Percentiles rank a stretch among this genome's conserved stretches.
Conservation (phyloP, 2,888 invertebrate genomes). For the Lithophane ornitopus region DNA sequence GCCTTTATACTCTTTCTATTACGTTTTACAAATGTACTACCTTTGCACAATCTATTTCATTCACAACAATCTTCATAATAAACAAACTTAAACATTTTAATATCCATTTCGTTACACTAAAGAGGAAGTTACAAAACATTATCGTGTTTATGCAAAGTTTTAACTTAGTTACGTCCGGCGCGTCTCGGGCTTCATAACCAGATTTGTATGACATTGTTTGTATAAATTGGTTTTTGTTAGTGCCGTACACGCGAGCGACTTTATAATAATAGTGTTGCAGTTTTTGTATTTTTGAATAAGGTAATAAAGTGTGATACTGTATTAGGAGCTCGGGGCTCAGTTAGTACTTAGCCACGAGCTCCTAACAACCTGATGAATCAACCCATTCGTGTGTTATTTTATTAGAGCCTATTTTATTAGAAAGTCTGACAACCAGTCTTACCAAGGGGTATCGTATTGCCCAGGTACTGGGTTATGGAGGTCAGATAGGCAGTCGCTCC, state of each 20-base stretch:
- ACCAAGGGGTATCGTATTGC: too few species aligned
- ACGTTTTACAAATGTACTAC: not conserved
- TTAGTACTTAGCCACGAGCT: too few species aligned
- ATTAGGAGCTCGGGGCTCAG: too few species aligned
- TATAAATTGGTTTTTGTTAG: slow-evolving; percentile 64
- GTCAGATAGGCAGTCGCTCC: too few species aligned
- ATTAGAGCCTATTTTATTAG: too few species aligned
- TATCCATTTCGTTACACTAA: slow-evolving; percentile 55
- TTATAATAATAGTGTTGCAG: not conserved
- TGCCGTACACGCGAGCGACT: slow-evolving; percentile 42
- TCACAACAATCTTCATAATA: slow-evolving; percentile 22
- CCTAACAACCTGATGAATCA: too few species aligned
- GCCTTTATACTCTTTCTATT: not conserved
- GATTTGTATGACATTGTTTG: slow-evolving; percentile 64
- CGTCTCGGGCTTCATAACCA: slow-evolving; percentile 53
- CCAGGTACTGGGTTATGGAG: too few species aligned
- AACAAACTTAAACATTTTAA: slow-evolving; percentile 56
- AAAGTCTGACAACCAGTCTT: too few species aligned
- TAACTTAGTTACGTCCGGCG: slow-evolving; percentile 59
- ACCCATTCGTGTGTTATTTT: too few species aligned
- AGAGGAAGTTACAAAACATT: slow-evolving; percentile 60
- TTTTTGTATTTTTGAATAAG: slow-evolving; percentile 14
- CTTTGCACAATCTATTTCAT: slow-evolving; percentile 21
- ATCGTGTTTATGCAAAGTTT: slow-evolving; percentile 64
- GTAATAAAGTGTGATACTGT: not conserved